These are phyloP conservation scores for Heliconius hewitsoni DNA, from an alignment of 1,140 invertebrate species.

Conservation along the genomic window DNA sequence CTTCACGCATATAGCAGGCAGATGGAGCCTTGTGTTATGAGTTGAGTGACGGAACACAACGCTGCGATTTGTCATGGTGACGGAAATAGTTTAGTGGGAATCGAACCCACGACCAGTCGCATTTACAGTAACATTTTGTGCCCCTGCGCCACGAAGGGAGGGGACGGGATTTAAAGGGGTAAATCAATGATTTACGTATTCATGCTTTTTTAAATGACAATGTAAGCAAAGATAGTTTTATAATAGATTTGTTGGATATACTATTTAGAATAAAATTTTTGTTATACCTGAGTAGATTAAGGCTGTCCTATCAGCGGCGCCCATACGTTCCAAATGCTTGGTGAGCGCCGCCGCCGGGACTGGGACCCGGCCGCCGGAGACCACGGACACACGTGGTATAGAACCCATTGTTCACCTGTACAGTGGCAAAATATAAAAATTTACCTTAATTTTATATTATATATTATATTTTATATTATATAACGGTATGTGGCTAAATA, in stretches of 20 bases:
- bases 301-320: constrained; percentile 76
- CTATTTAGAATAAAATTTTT: no score
- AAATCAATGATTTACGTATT: no score
- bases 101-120: neutral
- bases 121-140: neutral
- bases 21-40: neutral
- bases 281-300: constrained; percentile 80
- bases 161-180: no score
- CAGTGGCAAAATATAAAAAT: constrained; percentile 18
- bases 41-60: neutral
- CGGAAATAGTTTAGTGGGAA: no score
- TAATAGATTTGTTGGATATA: no score
- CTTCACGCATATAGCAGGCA: neutral
- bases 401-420: constrained; percentile 83
- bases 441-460: no score
- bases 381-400: constrained; percentile 84
- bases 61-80: no score
- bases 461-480: no score
- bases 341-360: constrained; percentile 77
- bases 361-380: constrained; percentile 80
- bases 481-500: no score
- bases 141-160: neutral
- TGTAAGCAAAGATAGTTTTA: no score
- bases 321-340: constrained; percentile 76
- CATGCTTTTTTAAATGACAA: no score